Evolutionary conservation across 2,888 invertebrate genomes (phyloP), one percentile per base, ranked within the genome.

Genomic region (Thecocarcelia acutangulata): DNA sequence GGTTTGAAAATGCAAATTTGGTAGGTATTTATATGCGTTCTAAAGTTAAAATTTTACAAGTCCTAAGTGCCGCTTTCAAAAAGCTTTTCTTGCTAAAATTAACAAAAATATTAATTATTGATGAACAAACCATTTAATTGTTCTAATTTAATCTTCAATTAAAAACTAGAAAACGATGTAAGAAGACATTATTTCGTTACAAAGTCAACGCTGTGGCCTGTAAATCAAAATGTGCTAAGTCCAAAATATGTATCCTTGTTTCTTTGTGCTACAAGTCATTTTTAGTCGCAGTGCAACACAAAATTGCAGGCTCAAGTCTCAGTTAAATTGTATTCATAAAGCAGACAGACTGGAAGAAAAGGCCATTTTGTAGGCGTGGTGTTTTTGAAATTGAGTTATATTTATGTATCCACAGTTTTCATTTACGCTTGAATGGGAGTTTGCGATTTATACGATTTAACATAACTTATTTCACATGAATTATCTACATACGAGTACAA

Each of bases 381-480:
- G 8, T n/a, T 78, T 78, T 72, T 72, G 58, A 66, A 78, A 72
- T 78, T 72, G 59, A 73, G 72, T 70, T 72, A 66, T 72, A 52
- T 78, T 66, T 78, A 78, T 72, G 59, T 73, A 59, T 52, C n/a
- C 46, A 61, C 56, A 21, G 52, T 64, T 70, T 63, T 56, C 46
- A 24, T 77, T 77, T 70, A 69, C 54, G 21, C 44, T 59, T 52
- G 44, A 77, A 77, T 70, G 69, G 63, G 63, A 70, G 77, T 70
- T 72, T 70, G 72, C 64, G 52, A 66, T 72, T 72, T 68, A 61
- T 66, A 72, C 54, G 59, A 78, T 52, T 50, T 42, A 44, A 59
- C 59, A 63, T 63, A 76, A 76, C 21, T 61, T 77, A 63, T 64
- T 50, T 66, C 48, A 37, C 76, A 61, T 58, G 64, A 58, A 66